Base-by-base conservation (phyloP, 2,888 invertebrate genomes). In the Lacanobia wlatinum region DNA sequence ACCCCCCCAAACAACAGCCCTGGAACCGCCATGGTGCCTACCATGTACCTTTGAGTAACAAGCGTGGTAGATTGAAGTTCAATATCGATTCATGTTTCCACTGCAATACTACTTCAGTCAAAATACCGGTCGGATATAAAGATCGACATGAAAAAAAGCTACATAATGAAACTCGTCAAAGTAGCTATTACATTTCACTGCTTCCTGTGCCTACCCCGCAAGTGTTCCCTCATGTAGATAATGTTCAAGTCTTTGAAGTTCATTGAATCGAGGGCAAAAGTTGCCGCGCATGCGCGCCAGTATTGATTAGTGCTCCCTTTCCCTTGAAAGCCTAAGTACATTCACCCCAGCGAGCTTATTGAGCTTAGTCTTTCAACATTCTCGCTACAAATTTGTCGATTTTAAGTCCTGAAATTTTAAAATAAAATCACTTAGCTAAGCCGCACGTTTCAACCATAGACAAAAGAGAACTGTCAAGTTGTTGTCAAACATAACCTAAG, bases 271-370 rank as follows among this genome's bases (percentile, higher is more conserved):
- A 61, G 8, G 23, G 1, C 4, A 53, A 21, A 8, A 1, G 10
- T 5, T 14, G 48, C 18, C 43, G 80, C 92, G 92, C 92, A 90
- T 88, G 92, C 75, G 63, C 75, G 12, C 23, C 76, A 10, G 46
- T 90, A 91, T 92, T 88, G 92, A 92, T 91, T 85, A 66, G 46
- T 59, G 9, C 34, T 55, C n/a, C 50, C 65, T 56, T 61, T 55
- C 18, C 28, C n/a, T 52, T 34, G 18, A 21, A 55, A 58, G 28
- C 53, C 34, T 68, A 14, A 23, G 61, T 10, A 18, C 62, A 53
- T 50, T 63, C 43, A 53, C n/a, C 12, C 34, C 63, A 64, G 23
- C 53, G 58, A 63, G 64, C 58, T 23, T 38, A 34, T 18, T 4
- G n/a, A 73, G 34, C 10, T 46, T 65, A 67, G 72, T 70, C 46